A percentile compares a stretch with the other conserved stretches of the same genome.
These are phyloP conservation scores for Halyomorpha halys DNA, from an alignment of 1,140 invertebrate genomes.

Conservation along the genomic window DNA sequence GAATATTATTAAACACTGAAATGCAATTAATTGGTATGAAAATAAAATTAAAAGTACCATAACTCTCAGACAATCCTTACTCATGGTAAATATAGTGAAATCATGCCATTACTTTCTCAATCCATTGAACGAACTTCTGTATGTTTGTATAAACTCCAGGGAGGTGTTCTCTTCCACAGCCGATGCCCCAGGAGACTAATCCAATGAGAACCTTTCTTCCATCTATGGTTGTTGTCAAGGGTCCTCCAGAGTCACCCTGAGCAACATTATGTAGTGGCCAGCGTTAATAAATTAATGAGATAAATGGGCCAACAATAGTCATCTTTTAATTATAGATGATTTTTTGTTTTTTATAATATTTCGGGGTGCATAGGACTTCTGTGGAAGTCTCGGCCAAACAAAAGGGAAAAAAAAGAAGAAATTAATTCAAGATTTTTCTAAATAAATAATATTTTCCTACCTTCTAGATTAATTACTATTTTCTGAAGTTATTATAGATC, in stretches of 20 bases:
- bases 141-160: slow-evolving; percentile 86
- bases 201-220: slow-evolving; percentile 75
- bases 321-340: no score
- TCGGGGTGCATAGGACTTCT: no score
- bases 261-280: no score
- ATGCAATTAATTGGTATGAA: neutral
- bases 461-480: no score
- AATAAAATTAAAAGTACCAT: neutral
- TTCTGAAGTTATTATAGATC: no score
- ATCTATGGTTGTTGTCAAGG: slow-evolving; percentile 67
- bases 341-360: no score
- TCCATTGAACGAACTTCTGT: slow-evolving; percentile 86
- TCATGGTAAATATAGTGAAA: neutral
- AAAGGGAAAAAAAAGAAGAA: no score
- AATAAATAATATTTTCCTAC: no score
- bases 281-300: no score
- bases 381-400: no score
- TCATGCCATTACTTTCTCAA: slow-evolving; percentile 65
- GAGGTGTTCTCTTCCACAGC: slow-evolving; percentile 78
- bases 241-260: slow-evolving; percentile 72
- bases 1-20: neutral
- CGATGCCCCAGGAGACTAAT: slow-evolving; percentile 83
- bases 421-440: no score
- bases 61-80: slow-evolving; percentile 1
- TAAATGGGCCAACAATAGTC: no score